Percentiles rank a stretch among this genome's conserved stretches.
Evolutionary conservation across 1,140 invertebrate species (phyloP).

Genomic region (Drosophila arizonae): DNA sequence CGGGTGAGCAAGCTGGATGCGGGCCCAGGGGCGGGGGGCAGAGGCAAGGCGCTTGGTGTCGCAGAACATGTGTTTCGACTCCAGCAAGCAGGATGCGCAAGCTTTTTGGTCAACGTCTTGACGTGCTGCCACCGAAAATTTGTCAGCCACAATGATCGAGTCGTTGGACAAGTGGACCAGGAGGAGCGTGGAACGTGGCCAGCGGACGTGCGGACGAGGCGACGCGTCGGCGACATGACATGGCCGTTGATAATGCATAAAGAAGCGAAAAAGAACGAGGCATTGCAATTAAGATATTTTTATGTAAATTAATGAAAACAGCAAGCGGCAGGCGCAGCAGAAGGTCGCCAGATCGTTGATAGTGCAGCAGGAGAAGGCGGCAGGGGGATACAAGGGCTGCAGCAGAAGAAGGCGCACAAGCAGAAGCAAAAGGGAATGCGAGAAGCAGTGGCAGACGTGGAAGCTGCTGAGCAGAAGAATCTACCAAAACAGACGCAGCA

Average conservation of each 20-base stretch:
- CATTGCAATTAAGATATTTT: constrained; percentile 77
- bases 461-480: too few species aligned
- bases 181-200: background rate
- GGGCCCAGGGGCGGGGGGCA: background rate
- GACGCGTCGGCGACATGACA: constrained; percentile 69
- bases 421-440: background rate
- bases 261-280: constrained; percentile 9
- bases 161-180: background rate
- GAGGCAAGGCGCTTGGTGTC: constrained; percentile 51
- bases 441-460: background rate
- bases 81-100: background rate
- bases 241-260: constrained; percentile 62
- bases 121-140: constrained; percentile 48
- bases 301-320: constrained; percentile 73
- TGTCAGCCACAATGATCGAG: constrained; percentile 27
- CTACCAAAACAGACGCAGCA: constrained; percentile 3
- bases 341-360: constrained; percentile 1
- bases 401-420: background rate
- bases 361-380: background rate
- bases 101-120: constrained; percentile 15
- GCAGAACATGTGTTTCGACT: constrained; percentile 64
- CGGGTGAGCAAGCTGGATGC: background rate
- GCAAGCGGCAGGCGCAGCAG: constrained; percentile 8
- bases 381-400: background rate
- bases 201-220: constrained; percentile 1